Evolutionary conservation across 2,113 vertebrate species (phyloP).

Genomic region (Grallaria varia): DNA sequence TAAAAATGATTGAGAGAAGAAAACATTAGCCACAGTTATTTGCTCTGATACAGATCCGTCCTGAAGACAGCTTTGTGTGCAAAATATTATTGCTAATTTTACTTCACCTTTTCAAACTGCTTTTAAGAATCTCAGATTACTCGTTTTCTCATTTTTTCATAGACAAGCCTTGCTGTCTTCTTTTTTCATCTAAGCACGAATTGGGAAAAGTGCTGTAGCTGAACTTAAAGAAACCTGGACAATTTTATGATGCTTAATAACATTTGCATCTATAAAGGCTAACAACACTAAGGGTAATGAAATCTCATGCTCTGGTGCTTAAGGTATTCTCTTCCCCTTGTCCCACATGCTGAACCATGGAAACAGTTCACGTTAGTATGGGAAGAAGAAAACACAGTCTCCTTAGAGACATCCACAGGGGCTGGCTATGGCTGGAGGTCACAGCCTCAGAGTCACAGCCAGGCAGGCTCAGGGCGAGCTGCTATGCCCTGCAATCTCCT

Average conservation of each 20-base stretch:
- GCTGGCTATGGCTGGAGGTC: background rate
- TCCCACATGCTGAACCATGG: background rate
- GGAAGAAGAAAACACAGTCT: background rate
- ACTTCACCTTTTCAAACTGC: background rate
- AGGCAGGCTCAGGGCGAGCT: background rate
- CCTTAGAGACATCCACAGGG: background rate
- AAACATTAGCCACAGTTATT: constrained; percentile 6
- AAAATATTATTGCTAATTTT: constrained; percentile 47
- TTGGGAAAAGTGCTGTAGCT: background rate
- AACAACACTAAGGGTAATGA: constrained; percentile 15
- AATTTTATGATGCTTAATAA: constrained; percentile 56
- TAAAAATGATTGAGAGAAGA: constrained; percentile 50
- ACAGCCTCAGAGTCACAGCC: background rate
- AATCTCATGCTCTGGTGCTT: constrained; percentile 12
- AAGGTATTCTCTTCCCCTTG: background rate
- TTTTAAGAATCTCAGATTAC: constrained; percentile 13
- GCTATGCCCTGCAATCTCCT: background rate
- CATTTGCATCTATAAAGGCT: constrained; percentile 11
- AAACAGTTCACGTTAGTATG: background rate
- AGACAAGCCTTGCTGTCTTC: background rate
- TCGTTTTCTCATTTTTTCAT: background rate
- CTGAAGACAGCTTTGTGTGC: constrained; percentile 12
- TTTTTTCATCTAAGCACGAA: background rate
- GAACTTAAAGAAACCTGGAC: constrained; percentile 31
- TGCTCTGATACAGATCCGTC: constrained; percentile 8